Base-by-base conservation (phyloP, 64 coral and sea anemone species). In the Astreopora myriophthalma region DNA sequence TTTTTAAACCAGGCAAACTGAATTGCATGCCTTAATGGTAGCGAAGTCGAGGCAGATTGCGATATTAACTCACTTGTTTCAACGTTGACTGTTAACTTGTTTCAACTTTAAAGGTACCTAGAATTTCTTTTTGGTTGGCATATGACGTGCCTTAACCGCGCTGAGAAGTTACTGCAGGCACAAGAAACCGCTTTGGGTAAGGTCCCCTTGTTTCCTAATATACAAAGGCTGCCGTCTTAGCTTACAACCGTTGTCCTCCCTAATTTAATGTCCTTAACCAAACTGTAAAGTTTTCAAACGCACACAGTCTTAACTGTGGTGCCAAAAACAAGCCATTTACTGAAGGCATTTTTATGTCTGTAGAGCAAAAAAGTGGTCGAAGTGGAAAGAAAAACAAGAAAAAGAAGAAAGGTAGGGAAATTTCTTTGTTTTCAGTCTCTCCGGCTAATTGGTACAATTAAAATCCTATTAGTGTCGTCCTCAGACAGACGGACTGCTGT, bases 321-420 rank as follows among this genome's bases (percentile, higher is more conserved):
- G 5, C 11, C 5, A 11, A 6, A 46, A 11, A 46, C 42, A 46
- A 46, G 5, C 6, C 40, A 44, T 0, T 44, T 16, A 46, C 36
- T 6, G 23, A 1, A 19, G 24, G 2, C 6, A 1, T 33, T 23
- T n/a, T 19, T 65, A 22, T 65, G 17, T 12, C 42, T 38, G 1
- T 68, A 98, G 96, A 98, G 29, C 96, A 98, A 80, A 98, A 87
- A 75, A 98, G 96, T 84, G 96, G 96, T 0, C 85, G 74, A 87
- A 98, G 96, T 73, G 96, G 96, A 24, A 98, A 98, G 87, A 98
- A 98, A 72, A 98, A 98, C 79, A 98, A 95, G 75, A 98, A 93
- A 93, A 98, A 98, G 90, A 98, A 98, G 87, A 96, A 96, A 93
- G 95, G 95, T 90, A n/a, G 34, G 63, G 9, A 49, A 31, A 38